Evolutionary conservation across 2,113 vertebrate species (phyloP).

Genomic region (Trachemys scripta): DNA sequence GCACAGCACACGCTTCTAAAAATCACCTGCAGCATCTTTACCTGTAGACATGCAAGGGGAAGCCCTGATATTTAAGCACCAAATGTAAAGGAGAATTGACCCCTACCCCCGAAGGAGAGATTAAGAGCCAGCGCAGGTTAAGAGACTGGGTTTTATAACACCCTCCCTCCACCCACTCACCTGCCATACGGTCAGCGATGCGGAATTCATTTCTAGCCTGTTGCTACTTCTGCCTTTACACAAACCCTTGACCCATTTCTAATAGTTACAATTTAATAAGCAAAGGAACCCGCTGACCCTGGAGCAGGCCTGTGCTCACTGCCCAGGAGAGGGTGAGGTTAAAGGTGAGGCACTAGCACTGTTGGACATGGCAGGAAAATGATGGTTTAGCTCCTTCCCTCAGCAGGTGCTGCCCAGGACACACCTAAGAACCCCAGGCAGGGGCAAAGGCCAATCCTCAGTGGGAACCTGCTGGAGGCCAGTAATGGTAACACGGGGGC

Average conservation of each 20-base stretch:
- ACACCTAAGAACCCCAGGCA: background rate
- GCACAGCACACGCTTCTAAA: background rate
- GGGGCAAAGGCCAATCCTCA: background rate
- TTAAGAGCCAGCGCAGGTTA: background rate
- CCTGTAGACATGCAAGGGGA: background rate
- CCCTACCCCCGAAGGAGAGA: background rate
- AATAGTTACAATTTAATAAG: background rate
- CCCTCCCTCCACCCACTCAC: background rate
- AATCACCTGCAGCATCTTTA: background rate
- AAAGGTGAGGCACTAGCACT: background rate
- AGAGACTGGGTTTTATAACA: background rate
- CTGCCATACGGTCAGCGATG: background rate
- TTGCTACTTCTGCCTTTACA: background rate
- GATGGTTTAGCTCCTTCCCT: background rate
- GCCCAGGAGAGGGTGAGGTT: background rate
- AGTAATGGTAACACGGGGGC: too few species aligned
- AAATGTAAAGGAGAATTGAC: background rate
- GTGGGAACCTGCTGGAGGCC: background rate
- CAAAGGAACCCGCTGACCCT: too few species aligned
- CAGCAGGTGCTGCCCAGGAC: background rate
- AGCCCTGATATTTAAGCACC: background rate
- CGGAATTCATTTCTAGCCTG: background rate
- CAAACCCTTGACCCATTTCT: background rate
- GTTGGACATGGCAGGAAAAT: background rate
- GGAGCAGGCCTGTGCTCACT: background rate